Conservation (phyloP, 2,113 vertebrate species). For the Amphiprion percula region DNA sequence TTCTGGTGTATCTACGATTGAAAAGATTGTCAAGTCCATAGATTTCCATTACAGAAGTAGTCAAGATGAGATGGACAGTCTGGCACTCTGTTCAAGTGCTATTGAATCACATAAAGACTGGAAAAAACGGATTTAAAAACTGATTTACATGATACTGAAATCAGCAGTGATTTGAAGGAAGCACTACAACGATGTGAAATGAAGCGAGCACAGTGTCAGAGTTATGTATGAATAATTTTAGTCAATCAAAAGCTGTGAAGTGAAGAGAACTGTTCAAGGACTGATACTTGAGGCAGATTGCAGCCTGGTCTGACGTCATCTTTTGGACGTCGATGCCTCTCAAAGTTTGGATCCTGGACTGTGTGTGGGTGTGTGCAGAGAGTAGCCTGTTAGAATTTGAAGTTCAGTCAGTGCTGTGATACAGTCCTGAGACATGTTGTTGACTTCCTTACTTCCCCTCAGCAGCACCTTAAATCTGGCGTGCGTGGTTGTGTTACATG, state of each 20-base stretch:
- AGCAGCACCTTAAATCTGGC: conserved; percentile 24
- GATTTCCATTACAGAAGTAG: background rate
- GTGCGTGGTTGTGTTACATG: background rate
- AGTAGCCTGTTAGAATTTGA: conserved; percentile 53
- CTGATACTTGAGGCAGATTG: background rate
- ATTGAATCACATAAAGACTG: conserved; percentile 12
- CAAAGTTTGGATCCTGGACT: background rate
- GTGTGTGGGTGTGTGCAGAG: conserved; percentile 8
- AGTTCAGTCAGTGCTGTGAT: background rate
- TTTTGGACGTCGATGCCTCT: background rate
- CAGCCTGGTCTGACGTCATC: background rate
- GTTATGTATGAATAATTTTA: background rate
- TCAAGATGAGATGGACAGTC: background rate
- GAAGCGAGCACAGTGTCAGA: background rate
- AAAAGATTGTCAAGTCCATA: background rate
- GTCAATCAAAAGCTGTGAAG: background rate
- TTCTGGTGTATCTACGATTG: background rate
- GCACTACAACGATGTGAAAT: background rate
- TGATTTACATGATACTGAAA: background rate
- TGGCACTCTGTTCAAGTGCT: background rate
- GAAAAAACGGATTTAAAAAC: too few relatives aligned
- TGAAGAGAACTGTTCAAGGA: background rate
- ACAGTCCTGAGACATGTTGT: conserved; percentile 16
- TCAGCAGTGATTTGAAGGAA: background rate
- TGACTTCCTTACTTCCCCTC: conserved; percentile 2